These are phyloP conservation scores for Melanerpes formicivorus DNA, from an alignment of 2,113 vertebrate genomes.

Conservation along the genomic window DNA sequence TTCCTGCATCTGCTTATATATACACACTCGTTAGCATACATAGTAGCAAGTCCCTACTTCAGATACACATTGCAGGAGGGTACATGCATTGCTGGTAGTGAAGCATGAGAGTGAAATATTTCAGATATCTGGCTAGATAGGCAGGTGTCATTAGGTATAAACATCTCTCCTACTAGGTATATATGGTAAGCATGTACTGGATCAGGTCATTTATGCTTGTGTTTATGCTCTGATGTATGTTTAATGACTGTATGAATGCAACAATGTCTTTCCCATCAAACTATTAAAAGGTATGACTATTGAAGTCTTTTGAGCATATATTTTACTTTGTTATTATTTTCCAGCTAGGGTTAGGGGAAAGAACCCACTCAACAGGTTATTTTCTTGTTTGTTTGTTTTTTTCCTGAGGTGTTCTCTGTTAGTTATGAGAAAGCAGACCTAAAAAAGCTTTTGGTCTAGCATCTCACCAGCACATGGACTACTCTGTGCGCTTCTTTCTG, in stretches of 20 bases:
- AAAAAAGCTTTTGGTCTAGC: background rate
- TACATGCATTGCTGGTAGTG: background rate
- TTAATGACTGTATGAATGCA: background rate
- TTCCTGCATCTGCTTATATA: background rate
- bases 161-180: background rate
- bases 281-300: background rate
- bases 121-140: background rate
- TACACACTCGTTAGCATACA: background rate
- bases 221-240: background rate
- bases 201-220: background rate
- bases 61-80: background rate
- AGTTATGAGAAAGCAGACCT: background rate
- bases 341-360: background rate
- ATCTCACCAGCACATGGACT: background rate
- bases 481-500: background rate
- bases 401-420: background rate
- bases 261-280: background rate
- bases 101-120: background rate
- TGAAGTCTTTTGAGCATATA: background rate
- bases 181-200: background rate
- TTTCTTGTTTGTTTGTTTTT: background rate
- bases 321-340: slow-evolving; percentile 2
- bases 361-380: background rate
- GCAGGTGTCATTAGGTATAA: background rate
- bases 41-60: background rate